Evolutionary conservation across 53 echinoderm and acorn worm genomes (phyloP).

Genomic region (Echinometra lucunter): DNA sequence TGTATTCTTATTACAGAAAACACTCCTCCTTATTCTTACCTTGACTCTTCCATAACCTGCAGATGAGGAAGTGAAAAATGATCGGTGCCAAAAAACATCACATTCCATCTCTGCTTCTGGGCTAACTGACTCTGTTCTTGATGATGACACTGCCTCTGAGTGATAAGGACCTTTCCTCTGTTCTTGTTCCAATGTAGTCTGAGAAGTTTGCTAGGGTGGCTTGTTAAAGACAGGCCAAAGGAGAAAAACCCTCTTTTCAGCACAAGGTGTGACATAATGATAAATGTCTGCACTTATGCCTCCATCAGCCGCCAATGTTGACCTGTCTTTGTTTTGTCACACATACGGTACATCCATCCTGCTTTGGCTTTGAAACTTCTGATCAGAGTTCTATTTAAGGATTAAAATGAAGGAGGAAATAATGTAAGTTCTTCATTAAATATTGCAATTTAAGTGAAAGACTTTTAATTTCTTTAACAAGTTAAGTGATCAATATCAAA

Average conservation of each 20-base stretch:
- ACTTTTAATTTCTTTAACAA: no score
- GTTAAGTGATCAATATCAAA: no score
- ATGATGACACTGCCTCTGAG: background rate
- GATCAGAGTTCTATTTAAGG: no score
- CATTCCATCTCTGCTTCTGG: constrained; percentile 31
- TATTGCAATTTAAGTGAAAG: no score
- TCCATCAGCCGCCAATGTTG: background rate
- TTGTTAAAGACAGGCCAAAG: background rate
- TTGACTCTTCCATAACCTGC: constrained; percentile 4
- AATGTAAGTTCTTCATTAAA: no score
- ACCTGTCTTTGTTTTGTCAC: background rate
- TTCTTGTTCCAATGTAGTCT: background rate
- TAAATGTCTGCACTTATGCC: background rate
- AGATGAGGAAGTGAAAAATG: constrained; percentile 58
- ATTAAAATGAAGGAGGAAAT: background rate
- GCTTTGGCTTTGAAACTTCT: background rate
- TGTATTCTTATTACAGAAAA: no score
- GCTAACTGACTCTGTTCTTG: background rate
- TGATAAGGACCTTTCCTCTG: background rate
- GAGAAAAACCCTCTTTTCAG: constrained; percentile 17
- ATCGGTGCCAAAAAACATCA: constrained; percentile 65
- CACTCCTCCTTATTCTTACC: background rate
- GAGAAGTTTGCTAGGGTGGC: background rate
- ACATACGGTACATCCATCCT: background rate
- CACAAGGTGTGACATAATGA: background rate